Evolutionary conservation across 2,888 invertebrate genomes (phyloP), one percentile per base, ranked within the genome.

Genomic region (Orthonychiurus folsomi): DNA sequence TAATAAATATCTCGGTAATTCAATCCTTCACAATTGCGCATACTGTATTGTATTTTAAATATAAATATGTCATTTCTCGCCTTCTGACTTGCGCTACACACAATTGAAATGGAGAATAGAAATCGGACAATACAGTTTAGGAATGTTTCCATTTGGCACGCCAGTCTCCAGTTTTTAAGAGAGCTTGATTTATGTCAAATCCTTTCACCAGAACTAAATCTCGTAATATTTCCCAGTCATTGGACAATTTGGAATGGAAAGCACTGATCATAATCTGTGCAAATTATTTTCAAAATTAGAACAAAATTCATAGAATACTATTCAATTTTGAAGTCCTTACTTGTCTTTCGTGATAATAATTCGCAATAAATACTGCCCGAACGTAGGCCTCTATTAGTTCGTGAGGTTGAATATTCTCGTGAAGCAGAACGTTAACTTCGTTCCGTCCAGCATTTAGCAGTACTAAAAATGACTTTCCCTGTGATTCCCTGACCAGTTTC

Each of bases 321-420:
- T 20, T 57, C 48, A 25, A 62, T 59, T 18, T 59, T 48, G 12
- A 61, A 63, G 20, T 60, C 47, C 37, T 59, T 59, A 23, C 57
- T 20, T 48, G 53, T 56, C 2, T 47, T 57, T 48, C 55, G 21
- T 15, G 56, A 61, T 56, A 12, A 59, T 62, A 28, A 56, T 59
- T 72, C 57, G 79, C 81, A 23, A 83, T 77, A 60, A 86, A 75
- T 26, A 84, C 81, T 3, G 86, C 85, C 73, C 88, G 84, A 70
- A 85, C 86, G 75, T 86, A 88, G 3, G 84, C 84, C 73, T 83
- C 80, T 12, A 89, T 74, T n/a, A 86, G 78, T 69, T 85, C 84
- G 58, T 77, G 76, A 1, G 81, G 74, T 0, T 73, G 74, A 24
- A 81, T 80, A n/a, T 79, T 76, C 56, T 81, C 79, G 63, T 81